Evolutionary conservation across 92 coral and sea anemone species (phyloP).

Genomic region (Bergia sp.): DNA sequence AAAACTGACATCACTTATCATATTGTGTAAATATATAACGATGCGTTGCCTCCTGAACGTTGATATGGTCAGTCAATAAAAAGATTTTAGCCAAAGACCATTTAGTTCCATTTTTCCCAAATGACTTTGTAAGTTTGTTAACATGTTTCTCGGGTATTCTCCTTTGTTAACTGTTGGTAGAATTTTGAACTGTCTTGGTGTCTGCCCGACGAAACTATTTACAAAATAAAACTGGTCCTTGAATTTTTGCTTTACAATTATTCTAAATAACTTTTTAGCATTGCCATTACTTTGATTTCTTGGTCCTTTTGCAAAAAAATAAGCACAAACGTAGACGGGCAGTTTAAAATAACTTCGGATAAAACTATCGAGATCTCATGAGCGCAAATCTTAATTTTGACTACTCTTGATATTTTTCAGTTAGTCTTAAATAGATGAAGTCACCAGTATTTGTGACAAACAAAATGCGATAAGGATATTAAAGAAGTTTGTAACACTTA

Average conservation of each 20-base stretch:
- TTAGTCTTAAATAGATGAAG: conserved; percentile 2
- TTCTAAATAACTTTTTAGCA: neutral
- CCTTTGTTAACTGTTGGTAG: neutral
- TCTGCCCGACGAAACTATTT: neutral
- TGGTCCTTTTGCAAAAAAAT: neutral
- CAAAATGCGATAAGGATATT: neutral
- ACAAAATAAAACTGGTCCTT: conserved; percentile 28
- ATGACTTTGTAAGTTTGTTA: neutral
- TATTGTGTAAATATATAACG: neutral
- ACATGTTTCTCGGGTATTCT: neutral
- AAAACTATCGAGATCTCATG: neutral
- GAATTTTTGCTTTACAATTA: neutral
- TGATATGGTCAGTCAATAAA: neutral
- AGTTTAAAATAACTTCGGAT: neutral
- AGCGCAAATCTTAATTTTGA: neutral
- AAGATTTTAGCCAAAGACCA: neutral
- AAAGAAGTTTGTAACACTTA: neutral
- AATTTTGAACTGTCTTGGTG: neutral
- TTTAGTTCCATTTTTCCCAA: neutral
- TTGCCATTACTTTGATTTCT: neutral
- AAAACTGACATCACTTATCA: too few species aligned
- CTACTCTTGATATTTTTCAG: neutral
- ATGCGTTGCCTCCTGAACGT: neutral
- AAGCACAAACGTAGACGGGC: neutral
- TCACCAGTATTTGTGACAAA: neutral